Percentiles rank a stretch among this genome's conserved stretches.
Conservation (phyloP, 1,140 invertebrate genomes). For the Globodera rostochiensis region DNA sequence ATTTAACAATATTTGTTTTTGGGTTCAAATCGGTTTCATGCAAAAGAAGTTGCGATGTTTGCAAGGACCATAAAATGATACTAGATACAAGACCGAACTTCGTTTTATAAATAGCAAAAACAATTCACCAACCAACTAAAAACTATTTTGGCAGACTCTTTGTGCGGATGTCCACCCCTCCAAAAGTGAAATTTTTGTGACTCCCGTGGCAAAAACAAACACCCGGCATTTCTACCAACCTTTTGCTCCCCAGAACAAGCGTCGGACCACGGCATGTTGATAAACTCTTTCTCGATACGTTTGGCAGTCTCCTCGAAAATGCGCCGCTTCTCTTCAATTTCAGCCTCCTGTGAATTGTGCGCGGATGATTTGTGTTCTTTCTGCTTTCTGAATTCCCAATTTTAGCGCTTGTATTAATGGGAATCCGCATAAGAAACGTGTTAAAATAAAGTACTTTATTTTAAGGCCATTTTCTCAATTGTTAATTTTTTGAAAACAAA, state of each 20-base stretch:
- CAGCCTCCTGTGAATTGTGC: constrained; percentile 4
- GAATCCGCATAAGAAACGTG: too few relatives aligned
- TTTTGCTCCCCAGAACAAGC: constrained; percentile 42
- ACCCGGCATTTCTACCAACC: neutral
- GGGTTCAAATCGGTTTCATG: constrained; percentile 21
- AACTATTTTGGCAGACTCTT: too few relatives aligned
- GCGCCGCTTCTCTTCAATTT: constrained; percentile 39
- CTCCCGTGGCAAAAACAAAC: neutral
- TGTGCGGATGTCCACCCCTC: too few relatives aligned
- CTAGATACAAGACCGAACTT: too few relatives aligned
- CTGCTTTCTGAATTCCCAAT: neutral
- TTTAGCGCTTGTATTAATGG: too few relatives aligned
- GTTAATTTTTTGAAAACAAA: too few relatives aligned
- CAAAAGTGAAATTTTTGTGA: neutral
- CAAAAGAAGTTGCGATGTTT: constrained; percentile 28
- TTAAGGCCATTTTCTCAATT: too few relatives aligned
- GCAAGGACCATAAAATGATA: too few relatives aligned
- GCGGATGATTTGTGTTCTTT: neutral
- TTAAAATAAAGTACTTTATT: too few relatives aligned
- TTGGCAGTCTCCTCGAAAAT: constrained; percentile 45
- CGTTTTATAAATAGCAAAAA: too few relatives aligned
- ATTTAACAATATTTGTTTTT: constrained; percentile 15
- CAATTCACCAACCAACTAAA: too few relatives aligned
- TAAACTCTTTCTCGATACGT: constrained; percentile 32
- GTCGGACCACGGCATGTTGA: constrained; percentile 38